Base-by-base conservation (phyloP, 2,888 invertebrate species). In the Idaea dimidiata region DNA sequence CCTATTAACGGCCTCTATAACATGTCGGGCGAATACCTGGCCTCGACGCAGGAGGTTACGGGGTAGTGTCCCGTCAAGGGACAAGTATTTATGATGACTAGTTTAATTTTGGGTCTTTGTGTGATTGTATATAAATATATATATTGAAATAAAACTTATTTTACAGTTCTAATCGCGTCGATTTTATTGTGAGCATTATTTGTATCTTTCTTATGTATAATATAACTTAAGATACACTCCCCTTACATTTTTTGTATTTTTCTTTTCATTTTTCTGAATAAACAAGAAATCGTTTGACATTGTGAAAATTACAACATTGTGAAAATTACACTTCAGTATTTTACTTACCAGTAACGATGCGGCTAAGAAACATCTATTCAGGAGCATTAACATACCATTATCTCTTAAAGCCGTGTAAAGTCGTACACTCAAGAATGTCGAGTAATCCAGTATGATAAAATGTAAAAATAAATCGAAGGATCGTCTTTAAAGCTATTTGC, bases 341-440 rank as follows among this genome's bases (percentile, higher is more conserved):
- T 74, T 80, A 73, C 76, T 80, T 78, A 68, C 67, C 68, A 75
- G 71, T 76, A 76, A 76, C 75, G 75, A 74, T 76, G 72, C 70
- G 66, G 69, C 72, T 70, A 67, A 74, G 69, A 72, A 75, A 72
- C 77, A 70, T 78, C 78, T 79, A 79, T 82, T 79, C 77, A 70
- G 63, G 69, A 68, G 71, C 81, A 83, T 87, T 86, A 84, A 75
- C 84, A 84, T 86, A 80, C 74, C 77, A 86, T 87, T 86, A 84
- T 79, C 77, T 80, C 77, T 77, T 78, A 83, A 81, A 82, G 77
- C 73, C 81, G 66, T 84, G 81, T 85, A 79, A 78, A 80, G 74
- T 69, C 72, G 72, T 75, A 80, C 77, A 77, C 75, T 64, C 68
- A 80, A 81, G 83, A 84, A 83, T 82, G 81, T 80, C 67, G 75